Evolutionary conservation across 2,888 invertebrate genomes (phyloP), one percentile per base, ranked within the genome.

Genomic region (Tetanocera ferruginea): DNA sequence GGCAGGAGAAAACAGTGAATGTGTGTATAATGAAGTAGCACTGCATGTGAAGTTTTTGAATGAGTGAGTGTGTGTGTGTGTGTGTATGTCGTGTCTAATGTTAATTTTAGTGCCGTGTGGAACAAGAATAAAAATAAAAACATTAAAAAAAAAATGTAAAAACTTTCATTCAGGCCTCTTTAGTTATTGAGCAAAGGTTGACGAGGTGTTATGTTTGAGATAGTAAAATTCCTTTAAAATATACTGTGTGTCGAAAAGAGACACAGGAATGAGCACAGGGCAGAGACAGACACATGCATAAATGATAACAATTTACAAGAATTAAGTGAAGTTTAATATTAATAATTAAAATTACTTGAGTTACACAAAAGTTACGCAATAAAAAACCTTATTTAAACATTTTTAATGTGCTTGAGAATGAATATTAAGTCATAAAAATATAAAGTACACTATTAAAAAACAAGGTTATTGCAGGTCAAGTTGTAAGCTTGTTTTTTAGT

Each of bases 131-230:
- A 19, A 67, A 43, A 19, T 19, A 43, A 67, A 43, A 17, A 67
- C 67, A 43, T 11, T 11, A 43, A 43, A 43, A 43, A 43, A 31
- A 31, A 31, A 5, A n/a, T n/a, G n/a, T n/a, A 3, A 43, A 11
- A 43, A 43, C 43, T 43, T 43, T 37, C 19, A 49, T 23, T 37
- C 17, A 43, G 37, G 67, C 17, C 52, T 73, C 52, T 73, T 60
- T 73, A 23, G 60, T 62, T 49, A 25, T 19, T 17, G 73, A 49
- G 62, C 62, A 62, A 60, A 55, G 71, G 55, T 57, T 75, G 75
- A 62, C 52, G 76, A 57, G 49, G 49, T 57, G 75, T 76, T 55
- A 76, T 28, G 67, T 67, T 76, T 55, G 49, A 60, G 66, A 76
- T 67, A 76, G 25, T 37, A 55, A 51, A 74, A 74, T 51, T 43